These are phyloP conservation scores for Drosophila willistoni DNA, from an alignment of 1,140 invertebrate genomes.

Conservation along the genomic window DNA sequence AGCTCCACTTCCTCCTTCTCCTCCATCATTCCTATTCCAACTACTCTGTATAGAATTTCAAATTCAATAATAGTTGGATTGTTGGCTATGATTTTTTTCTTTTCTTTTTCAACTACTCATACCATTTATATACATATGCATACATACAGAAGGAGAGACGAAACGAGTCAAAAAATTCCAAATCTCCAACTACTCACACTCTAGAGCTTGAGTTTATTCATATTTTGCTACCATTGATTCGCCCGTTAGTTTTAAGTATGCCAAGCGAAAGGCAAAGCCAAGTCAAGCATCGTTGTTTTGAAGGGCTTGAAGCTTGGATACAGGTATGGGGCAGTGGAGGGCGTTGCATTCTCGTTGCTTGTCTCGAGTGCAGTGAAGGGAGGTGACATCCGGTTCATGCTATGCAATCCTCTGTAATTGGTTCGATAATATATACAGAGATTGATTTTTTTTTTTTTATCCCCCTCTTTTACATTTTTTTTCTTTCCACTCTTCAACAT, in stretches of 20 bases:
- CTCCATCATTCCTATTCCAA: slow-evolving; percentile 7
- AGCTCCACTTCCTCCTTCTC: slow-evolving; percentile 12
- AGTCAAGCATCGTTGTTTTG: slow-evolving; percentile 59
- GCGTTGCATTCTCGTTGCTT: slow-evolving; percentile 1
- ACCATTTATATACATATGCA: not conserved
- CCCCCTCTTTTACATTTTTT: not conserved
- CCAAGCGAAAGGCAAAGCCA: slow-evolving; percentile 64
- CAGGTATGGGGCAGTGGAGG: not conserved
- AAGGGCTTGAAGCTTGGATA: slow-evolving; percentile 20
- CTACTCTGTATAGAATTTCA: slow-evolving; percentile 56
- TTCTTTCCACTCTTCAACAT: slow-evolving; percentile 3
- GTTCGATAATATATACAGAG: slow-evolving; percentile 74
- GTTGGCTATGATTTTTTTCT: slow-evolving; percentile 40
- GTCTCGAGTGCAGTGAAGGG: slow-evolving; percentile 36
- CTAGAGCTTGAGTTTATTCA: slow-evolving; percentile 52
- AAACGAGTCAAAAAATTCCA: slow-evolving; percentile 45
- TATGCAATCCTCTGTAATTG: slow-evolving; percentile 59
- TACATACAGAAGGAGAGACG: slow-evolving; percentile 4
- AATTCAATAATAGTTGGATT: slow-evolving; percentile 65
- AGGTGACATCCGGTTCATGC: slow-evolving; percentile 28
- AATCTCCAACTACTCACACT: slow-evolving; percentile 39
- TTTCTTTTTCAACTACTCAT: not conserved
- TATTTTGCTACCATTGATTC: slow-evolving; percentile 68
- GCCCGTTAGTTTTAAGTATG: slow-evolving; percentile 78
- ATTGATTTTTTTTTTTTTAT: slow-evolving; percentile 57